Conservation (phyloP, 2,888 invertebrate species). For the Eulithis testata region DNA sequence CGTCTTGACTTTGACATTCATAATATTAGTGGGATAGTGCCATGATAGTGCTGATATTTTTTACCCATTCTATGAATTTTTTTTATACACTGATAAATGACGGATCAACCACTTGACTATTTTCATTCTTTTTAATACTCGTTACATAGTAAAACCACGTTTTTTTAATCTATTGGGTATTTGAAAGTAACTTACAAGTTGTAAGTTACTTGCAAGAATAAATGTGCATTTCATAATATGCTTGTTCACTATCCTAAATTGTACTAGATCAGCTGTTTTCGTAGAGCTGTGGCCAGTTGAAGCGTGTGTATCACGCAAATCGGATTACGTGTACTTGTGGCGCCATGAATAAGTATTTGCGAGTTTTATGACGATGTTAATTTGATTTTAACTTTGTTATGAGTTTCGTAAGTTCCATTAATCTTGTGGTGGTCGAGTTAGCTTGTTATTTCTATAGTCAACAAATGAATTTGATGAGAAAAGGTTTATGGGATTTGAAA, state of each 20-base stretch:
- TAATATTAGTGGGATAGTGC: no score
- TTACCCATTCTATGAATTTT: no score
- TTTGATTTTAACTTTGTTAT: constrained; percentile 38
- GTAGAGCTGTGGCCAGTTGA: constrained; percentile 34
- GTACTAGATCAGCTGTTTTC: neutral
- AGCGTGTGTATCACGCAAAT: constrained; percentile 70
- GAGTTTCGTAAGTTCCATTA: constrained; percentile 35
- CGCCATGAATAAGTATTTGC: constrained; percentile 44
- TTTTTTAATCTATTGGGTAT: no score
- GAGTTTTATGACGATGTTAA: constrained; percentile 45
- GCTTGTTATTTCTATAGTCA: constrained; percentile 13
- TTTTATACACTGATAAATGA: no score
- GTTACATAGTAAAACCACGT: no score
- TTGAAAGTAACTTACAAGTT: no score
- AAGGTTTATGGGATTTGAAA: neutral
- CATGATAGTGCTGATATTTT: no score
- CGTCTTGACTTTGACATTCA: no score
- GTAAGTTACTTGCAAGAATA: no score
- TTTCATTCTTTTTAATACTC: no score
- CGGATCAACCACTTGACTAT: no score
- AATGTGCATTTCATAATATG: no score
- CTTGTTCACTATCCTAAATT: neutral
- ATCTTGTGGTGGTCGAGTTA: constrained; percentile 30
- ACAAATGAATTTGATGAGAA: constrained; percentile 14
- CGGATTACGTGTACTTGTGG: constrained; percentile 57